These are phyloP conservation scores for Drosophila flavopinicola DNA, from an alignment of 2,888 invertebrate species.

Conservation along the genomic window DNA sequence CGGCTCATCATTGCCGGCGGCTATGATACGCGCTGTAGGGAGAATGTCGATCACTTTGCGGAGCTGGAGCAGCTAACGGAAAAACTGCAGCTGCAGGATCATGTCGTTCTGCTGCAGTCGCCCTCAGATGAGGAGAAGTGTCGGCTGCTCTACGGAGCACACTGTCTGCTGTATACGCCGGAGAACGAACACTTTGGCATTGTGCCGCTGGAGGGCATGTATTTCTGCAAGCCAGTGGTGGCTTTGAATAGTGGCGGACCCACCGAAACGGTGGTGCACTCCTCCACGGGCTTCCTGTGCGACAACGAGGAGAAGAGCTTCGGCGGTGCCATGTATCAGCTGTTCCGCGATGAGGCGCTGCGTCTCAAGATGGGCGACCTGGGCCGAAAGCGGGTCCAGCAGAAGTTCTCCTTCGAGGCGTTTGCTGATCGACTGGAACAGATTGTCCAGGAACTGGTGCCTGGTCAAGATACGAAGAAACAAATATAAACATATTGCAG, in stretches of 20 bases:
- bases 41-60: constrained; percentile 93
- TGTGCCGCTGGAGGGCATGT: constrained; percentile 99
- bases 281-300: constrained; percentile 92
- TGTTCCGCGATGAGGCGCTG: constrained; percentile 87
- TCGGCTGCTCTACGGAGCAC: constrained; percentile 90
- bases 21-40: constrained; percentile 93
- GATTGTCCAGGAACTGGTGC: constrained; percentile 63
- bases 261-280: constrained; percentile 93
- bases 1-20: constrained; percentile 97
- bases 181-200: constrained; percentile 99
- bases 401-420: constrained; percentile 92
- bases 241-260: constrained; percentile 98
- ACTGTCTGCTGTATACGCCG: constrained; percentile 96
- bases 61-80: constrained; percentile 89
- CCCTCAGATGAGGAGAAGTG: constrained; percentile 94
- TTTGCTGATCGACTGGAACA: constrained; percentile 89
- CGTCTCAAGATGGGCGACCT: constrained; percentile 89
- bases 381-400: constrained; percentile 90
- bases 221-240: constrained; percentile 95
- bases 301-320: constrained; percentile 89
- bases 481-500: constrained; percentile 18
- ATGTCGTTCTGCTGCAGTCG: constrained; percentile 93
- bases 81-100: constrained; percentile 88
- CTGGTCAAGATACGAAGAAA: constrained; percentile 28
- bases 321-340: constrained; percentile 90